These are phyloP conservation scores for Rhea pennata DNA, from an alignment of 2,113 vertebrate genomes.

Conservation along the genomic window DNA sequence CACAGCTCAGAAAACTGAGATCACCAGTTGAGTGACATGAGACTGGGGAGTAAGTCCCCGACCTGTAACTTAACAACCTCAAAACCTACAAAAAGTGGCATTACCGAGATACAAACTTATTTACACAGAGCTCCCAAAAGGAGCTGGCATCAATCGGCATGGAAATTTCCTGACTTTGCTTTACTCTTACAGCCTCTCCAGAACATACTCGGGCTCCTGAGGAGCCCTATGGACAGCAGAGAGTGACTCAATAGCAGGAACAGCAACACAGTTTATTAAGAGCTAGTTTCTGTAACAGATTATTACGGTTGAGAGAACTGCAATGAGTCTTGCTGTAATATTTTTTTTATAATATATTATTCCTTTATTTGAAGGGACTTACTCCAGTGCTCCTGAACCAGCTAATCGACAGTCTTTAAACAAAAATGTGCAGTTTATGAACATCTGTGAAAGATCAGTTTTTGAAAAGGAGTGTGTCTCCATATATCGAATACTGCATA, in stretches of 20 bases:
- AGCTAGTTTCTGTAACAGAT: neutral
- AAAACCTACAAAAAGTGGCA: neutral
- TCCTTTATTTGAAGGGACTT: neutral
- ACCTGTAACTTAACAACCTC: neutral
- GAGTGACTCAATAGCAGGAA: neutral
- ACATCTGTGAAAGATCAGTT: neutral
- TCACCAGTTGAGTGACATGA: neutral
- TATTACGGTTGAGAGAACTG: neutral
- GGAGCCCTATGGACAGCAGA: neutral
- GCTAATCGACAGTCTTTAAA: neutral
- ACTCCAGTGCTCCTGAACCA: neutral
- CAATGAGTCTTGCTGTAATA: neutral
- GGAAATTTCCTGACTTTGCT: neutral
- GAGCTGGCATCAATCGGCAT: neutral
- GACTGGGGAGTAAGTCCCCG: neutral
- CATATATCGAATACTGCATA: neutral
- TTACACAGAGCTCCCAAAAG: neutral
- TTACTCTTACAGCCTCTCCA: neutral
- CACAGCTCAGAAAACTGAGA: neutral
- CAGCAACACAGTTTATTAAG: neutral
- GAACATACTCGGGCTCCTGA: neutral
- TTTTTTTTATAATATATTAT: neutral
- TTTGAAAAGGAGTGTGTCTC: neutral
- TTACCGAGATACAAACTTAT: neutral
- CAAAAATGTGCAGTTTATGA: neutral